A percentile compares a stretch with the other conserved stretches of the same genome.
Conservation (phyloP, 2,797 vertebrate genomes). For the Amphiprion clarkii region DNA sequence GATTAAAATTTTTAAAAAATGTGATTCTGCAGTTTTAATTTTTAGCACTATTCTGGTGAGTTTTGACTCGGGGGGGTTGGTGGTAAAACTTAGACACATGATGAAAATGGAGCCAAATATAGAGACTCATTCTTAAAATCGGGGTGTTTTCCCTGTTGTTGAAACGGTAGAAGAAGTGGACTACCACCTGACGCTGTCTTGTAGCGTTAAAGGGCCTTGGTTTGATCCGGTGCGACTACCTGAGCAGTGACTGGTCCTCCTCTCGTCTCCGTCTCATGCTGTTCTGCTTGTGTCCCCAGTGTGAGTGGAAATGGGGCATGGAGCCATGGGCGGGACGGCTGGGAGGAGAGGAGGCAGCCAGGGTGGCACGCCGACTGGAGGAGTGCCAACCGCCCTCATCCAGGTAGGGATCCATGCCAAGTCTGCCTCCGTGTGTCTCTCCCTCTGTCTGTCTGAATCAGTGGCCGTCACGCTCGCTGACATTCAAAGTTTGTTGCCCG, state of each 20-base stretch:
- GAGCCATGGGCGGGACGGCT: conserved; percentile 41
- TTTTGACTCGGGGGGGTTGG: too few species aligned
- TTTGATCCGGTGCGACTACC: conserved; percentile 19
- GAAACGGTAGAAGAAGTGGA: too few species aligned
- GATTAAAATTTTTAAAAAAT: too few species aligned
- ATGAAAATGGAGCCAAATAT: too few species aligned
- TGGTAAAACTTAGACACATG: too few species aligned
- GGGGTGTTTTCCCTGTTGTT: too few species aligned
- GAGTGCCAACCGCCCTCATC: conserved; percentile 48
- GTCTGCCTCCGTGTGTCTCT: conserved; percentile 20
- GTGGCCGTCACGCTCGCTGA: conserved; percentile 75
- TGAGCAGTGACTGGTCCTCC: conserved; percentile 36
- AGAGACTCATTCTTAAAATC: too few species aligned
- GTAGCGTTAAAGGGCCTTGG: background rate
- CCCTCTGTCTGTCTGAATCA: conserved; percentile 52
- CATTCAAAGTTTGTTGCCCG: conserved; percentile 77
- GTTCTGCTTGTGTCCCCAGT: conserved; percentile 46
- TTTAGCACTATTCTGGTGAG: too few species aligned
- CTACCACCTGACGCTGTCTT: background rate
- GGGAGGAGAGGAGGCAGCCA: conserved; percentile 60
- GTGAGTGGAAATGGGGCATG: conserved; percentile 55
- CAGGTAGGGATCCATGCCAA: conserved; percentile 65
- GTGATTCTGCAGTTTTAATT: too few species aligned
- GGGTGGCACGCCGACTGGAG: conserved; percentile 59
- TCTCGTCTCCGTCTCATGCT: conserved; percentile 34